A percentile compares a stretch with the other conserved stretches of the same genome.
Conservation (phyloP, 2,113 vertebrate genomes). For the Sialia sialis region DNA sequence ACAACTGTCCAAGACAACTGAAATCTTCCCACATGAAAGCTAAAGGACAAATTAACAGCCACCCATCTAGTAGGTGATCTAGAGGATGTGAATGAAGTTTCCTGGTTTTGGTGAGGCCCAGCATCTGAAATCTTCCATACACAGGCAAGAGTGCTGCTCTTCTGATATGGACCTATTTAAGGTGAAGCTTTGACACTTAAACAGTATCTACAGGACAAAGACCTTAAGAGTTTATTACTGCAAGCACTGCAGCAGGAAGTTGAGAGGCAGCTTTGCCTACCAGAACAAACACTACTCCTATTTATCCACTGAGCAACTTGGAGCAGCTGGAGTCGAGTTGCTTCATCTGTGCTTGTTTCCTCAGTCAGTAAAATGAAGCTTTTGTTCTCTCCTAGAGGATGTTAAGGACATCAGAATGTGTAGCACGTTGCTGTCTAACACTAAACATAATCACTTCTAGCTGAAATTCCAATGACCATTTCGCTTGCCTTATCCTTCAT, state of each 20-base stretch:
- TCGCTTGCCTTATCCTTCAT: neutral
- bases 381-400: neutral
- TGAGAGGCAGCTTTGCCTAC: neutral
- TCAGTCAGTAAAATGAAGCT: neutral
- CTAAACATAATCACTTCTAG: neutral
- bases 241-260: neutral
- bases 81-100: neutral
- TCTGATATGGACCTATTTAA: neutral
- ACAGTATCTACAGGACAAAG: neutral
- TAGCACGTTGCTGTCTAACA: neutral
- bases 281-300: neutral
- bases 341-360: neutral
- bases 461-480: neutral
- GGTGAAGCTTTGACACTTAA: neutral
- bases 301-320: neutral
- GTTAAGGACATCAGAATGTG: neutral
- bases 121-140: neutral
- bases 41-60: neutral
- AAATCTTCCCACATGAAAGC: neutral
- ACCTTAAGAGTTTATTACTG: neutral
- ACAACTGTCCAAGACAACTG: neutral
- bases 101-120: neutral
- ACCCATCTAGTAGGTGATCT: neutral
- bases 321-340: slow-evolving; percentile 18
- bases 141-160: neutral